Evolutionary conservation across 2,888 invertebrate species (phyloP), one percentile per base, ranked within the genome.

Genomic region (Esperia sulphurella): DNA sequence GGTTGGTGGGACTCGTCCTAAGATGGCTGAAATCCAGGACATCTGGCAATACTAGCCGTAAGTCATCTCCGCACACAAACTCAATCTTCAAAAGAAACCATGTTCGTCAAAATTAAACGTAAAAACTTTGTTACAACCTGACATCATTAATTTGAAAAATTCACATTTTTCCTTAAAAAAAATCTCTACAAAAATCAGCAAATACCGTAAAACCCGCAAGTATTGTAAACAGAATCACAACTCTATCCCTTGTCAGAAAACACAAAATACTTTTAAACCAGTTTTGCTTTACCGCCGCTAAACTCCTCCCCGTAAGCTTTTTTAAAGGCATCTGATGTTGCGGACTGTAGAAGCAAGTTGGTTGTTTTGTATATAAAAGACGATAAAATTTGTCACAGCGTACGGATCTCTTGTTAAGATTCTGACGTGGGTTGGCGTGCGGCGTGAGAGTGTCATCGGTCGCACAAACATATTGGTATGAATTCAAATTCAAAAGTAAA

Each of bases 391-490:
- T 75, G 76, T 72, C 46, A 31, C 41, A 41, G 14, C 13, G 46
- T 48, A 54, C 52, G 38, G 43, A 50, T 33, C 62, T 60, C 69
- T 76, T 73, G 79, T 79, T 76, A 67, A 61, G 61, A 44, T 60
- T 56, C 62, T 79, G 79, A 79, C 75, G 65, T 57, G 79, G 79
- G 79, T 74, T 54, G 52, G 59, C 66, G 68, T 65, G 64, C 57
- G 57, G 59, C 64, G 50, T 61, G 21, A 21, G 21, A 3, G 21
- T 5, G 21, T 21, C 65, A 65, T 65, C 65, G 61, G 63, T 57
- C 62, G 61, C 60, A 61, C 54, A 46, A 35, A 41, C 30, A 41
- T 40, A 46, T 46, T 41, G 41, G 46, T 47, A 30, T 21, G 31
- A 13, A 33, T 46, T 46, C 45, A 21, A 45, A 45, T 39, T 31